Evolutionary conservation across 2,888 invertebrate genomes (phyloP).

Genomic region (Tenodera sinensis): DNA sequence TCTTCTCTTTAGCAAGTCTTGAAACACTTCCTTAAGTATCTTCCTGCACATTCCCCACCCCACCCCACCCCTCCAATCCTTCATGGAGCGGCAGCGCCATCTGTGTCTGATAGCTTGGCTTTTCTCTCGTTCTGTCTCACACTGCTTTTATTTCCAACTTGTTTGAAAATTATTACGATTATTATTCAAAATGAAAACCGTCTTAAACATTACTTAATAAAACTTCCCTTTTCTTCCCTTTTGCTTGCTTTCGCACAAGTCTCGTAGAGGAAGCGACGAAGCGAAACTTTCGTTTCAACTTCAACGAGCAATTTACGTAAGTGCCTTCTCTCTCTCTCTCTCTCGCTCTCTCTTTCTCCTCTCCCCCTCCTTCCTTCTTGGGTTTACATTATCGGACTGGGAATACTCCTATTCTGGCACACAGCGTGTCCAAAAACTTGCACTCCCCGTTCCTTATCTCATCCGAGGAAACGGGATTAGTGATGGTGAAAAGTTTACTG

Average conservation of each 20-base stretch:
- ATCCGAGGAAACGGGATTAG: not conserved
- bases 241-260: not conserved
- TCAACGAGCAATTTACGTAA: slow-evolving; percentile 20
- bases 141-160: slow-evolving; percentile 19
- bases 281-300: slow-evolving; percentile 19
- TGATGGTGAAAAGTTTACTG: not conserved
- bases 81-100: not conserved
- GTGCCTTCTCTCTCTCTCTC: slow-evolving; percentile 1
- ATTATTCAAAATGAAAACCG: slow-evolving; percentile 20
- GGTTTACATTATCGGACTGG: slow-evolving; percentile 1
- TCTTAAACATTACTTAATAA: slow-evolving; percentile 27
- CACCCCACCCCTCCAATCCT: not conserved
- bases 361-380: not conserved
- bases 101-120: slow-evolving; percentile 11
- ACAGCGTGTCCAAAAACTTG: not conserved
- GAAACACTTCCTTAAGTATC: slow-evolving; percentile 11
- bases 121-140: not conserved
- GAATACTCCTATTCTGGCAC: not conserved
- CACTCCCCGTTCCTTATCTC: not conserved
- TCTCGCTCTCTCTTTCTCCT: not conserved
- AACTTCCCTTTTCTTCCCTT: slow-evolving; percentile 8
- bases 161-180: slow-evolving; percentile 25
- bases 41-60: not conserved
- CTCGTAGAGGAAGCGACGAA: not conserved
- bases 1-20: not conserved